Conservation (phyloP, 2,888 invertebrate genomes). For the Amiota mariae region DNA sequence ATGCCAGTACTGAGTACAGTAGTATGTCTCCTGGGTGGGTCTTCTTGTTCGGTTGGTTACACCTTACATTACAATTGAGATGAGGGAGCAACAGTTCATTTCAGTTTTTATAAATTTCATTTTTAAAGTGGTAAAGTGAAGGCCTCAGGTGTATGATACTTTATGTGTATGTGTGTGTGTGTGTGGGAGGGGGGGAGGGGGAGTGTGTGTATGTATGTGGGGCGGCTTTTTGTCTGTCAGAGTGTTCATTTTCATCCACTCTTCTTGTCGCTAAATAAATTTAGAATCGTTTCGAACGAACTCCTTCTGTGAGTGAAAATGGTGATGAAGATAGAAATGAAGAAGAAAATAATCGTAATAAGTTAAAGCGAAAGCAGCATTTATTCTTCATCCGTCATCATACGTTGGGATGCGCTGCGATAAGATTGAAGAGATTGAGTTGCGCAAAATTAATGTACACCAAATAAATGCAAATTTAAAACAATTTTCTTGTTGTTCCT, state of each 20-base stretch:
- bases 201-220: not conserved
- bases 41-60: no score
- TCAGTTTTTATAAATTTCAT: no score
- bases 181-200: no score
- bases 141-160: constrained; percentile 18
- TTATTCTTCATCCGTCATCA: no score
- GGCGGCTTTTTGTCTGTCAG: not conserved
- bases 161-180: not conserved
- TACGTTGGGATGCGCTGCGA: not conserved
- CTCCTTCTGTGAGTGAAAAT: not conserved
- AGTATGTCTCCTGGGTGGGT: not conserved
- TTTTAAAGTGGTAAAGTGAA: not conserved
- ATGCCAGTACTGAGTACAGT: not conserved
- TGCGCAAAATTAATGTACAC: constrained; percentile 11
- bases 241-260: not conserved
- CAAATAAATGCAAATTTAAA: constrained; percentile 8
- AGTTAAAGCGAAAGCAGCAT: not conserved
- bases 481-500: not conserved
- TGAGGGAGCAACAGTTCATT: no score
- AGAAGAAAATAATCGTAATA: not conserved
- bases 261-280: constrained; percentile 10
- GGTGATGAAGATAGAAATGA: not conserved
- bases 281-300: constrained; percentile 16
- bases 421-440: constrained; percentile 6
- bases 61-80: no score